Evolutionary conservation across 2,888 invertebrate genomes (phyloP).

Genomic region (Luperina testacea): DNA sequence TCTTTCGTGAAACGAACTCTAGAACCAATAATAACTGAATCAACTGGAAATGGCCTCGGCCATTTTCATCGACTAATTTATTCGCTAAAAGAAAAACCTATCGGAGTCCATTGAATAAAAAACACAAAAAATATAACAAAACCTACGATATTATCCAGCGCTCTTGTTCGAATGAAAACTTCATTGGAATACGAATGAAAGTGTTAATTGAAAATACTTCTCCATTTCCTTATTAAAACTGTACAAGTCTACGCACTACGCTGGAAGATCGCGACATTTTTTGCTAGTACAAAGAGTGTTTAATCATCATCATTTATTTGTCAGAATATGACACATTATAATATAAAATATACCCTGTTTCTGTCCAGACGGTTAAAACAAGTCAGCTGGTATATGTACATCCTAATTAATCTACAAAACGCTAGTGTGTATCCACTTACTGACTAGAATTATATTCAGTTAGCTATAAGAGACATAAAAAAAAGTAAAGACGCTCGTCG

Average conservation of each 20-base stretch:
- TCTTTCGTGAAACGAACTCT: no score
- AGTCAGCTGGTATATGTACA: no score
- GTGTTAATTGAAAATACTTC: conserved; percentile 70
- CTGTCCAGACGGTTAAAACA: no score
- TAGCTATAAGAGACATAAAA: no score
- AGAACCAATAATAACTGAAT: conserved; percentile 21
- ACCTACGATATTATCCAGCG: conserved; percentile 46
- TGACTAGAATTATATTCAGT: no score
- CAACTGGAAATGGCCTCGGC: conserved; percentile 4
- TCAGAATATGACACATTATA: background rate
- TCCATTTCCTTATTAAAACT: conserved; percentile 53
- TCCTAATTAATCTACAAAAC: background rate
- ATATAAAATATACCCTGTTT: background rate
- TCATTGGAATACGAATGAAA: conserved; percentile 64
- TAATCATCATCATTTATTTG: background rate
- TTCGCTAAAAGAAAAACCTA: conserved; percentile 28
- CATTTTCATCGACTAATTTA: conserved; percentile 18
- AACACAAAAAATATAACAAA: conserved; percentile 51
- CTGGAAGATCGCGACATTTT: conserved; percentile 1
- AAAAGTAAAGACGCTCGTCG: no score
- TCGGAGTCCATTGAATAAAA: conserved; percentile 34
- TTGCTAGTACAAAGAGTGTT: background rate
- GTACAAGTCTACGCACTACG: conserved; percentile 37
- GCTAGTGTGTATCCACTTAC: background rate
- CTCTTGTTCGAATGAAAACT: conserved; percentile 56